Percentiles rank a stretch among this genome's conserved stretches.
Conservation (phyloP, 2,888 invertebrate genomes). For the Baronia brevicornis region DNA sequence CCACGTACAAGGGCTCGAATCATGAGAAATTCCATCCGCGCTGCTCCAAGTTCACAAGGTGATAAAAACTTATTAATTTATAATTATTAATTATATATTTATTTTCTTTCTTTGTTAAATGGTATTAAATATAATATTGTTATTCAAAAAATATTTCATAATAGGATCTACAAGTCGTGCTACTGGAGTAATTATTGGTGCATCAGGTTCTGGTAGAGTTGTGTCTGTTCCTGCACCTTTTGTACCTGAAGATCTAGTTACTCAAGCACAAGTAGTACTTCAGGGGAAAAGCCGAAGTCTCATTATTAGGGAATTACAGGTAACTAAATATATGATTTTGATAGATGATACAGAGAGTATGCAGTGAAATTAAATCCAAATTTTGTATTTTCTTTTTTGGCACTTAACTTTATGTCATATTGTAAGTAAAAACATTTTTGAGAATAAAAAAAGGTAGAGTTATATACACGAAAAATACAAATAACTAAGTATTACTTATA, state of each 20-base stretch:
- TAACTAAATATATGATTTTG: conserved; percentile 42
- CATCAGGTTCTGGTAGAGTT: conserved; percentile 84
- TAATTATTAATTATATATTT: background rate
- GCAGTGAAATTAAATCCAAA: no score
- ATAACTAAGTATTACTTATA: background rate
- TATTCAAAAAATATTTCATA: conserved; percentile 4
- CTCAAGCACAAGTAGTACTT: conserved; percentile 94
- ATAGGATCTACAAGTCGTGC: conserved; percentile 80
- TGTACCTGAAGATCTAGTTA: conserved; percentile 98
- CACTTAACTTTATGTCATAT: no score
- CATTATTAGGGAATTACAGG: conserved; percentile 97
- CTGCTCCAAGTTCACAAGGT: conserved; percentile 80
- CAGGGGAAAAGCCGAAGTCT: conserved; percentile 98
- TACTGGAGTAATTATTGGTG: conserved; percentile 95
- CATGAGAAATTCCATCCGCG: conserved; percentile 86
- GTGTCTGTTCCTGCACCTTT: conserved; percentile 96
- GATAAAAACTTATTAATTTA: conserved; percentile 18
- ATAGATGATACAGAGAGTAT: no score
- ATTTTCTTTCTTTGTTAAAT: background rate
- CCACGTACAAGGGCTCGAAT: conserved; percentile 91
- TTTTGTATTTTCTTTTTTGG: no score
- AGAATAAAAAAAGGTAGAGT: no score
- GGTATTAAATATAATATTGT: conserved; percentile 2
- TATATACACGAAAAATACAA: no score
- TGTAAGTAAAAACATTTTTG: no score